These are phyloP conservation scores for Anodontia alba DNA, from an alignment of 2,888 invertebrate genomes.

Conservation along the genomic window DNA sequence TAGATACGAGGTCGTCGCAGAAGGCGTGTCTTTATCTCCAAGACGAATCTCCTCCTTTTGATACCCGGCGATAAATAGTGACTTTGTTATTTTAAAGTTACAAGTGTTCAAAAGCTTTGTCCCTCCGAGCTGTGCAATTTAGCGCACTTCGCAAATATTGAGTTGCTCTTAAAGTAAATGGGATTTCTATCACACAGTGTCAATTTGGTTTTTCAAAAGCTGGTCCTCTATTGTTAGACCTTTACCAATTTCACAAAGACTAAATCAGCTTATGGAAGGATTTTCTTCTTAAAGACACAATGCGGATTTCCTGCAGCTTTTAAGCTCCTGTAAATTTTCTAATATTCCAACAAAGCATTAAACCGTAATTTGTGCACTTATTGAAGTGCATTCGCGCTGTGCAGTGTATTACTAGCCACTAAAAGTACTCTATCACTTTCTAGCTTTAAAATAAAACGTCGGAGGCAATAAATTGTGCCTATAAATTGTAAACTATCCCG, in stretches of 20 bases:
- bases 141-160: neutral
- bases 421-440: too few relatives aligned
- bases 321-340: neutral
- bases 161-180: neutral
- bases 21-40: slow-evolving; percentile 8
- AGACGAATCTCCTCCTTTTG: slow-evolving; percentile 8
- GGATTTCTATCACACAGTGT: neutral
- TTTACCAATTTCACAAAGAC: neutral
- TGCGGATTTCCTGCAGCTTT: neutral
- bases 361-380: neutral
- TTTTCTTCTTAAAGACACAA: slow-evolving; percentile 1
- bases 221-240: neutral
- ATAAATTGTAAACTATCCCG: too few relatives aligned
- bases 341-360: neutral
- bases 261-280: slow-evolving; percentile 1
- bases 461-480: too few relatives aligned
- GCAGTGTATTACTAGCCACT: too few relatives aligned
- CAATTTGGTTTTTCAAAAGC: neutral
- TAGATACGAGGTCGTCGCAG: slow-evolving; percentile 6
- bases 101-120: slow-evolving; percentile 1
- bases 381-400: too few relatives aligned
- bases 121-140: slow-evolving; percentile 5
- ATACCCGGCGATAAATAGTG: slow-evolving; percentile 4
- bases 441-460: too few relatives aligned
- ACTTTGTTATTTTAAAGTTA: slow-evolving; percentile 15